Evolutionary conservation across 2,113 vertebrate species (phyloP).

Genomic region (Dasypus novemcinctus): DNA sequence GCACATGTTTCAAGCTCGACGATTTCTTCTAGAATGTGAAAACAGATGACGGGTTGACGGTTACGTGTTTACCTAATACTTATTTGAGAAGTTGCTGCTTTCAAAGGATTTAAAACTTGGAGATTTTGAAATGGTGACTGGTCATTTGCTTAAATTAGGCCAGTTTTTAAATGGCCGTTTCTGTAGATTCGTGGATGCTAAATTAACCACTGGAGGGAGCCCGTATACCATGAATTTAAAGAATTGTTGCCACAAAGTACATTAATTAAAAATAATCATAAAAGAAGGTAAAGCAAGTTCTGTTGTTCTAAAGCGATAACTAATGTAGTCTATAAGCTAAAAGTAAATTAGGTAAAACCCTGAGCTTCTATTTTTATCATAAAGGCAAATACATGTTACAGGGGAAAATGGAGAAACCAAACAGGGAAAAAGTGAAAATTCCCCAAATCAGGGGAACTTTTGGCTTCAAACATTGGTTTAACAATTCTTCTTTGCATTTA

Average conservation of each 20-base stretch:
- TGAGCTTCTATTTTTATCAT: not conserved
- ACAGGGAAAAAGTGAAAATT: not conserved
- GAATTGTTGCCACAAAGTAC: constrained; percentile 26
- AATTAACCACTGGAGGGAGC: constrained; percentile 86
- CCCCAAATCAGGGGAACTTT: not conserved
- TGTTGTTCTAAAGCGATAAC: not conserved
- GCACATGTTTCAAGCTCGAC: not conserved
- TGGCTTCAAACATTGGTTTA: not conserved
- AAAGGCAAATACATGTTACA: not conserved
- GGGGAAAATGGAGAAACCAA: not conserved
- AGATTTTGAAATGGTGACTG: not conserved
- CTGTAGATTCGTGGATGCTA: constrained; percentile 62
- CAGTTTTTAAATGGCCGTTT: constrained; percentile 46
- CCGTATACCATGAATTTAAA: constrained; percentile 76
- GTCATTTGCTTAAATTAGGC: not conserved
- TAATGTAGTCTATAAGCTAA: not conserved
- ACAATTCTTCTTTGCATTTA: not conserved
- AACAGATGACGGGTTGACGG: not conserved
- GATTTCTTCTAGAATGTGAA: not conserved
- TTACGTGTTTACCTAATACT: not conserved
- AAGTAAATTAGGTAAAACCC: not conserved
- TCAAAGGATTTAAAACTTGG: constrained; percentile 22
- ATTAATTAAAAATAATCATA: constrained; percentile 47
- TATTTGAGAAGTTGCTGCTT: not conserved
- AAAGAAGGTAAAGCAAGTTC: not conserved